phyloP scores from a whole-genome alignment of 2,113 vertebrate genomes.

The Scomber japonicus region DNA sequence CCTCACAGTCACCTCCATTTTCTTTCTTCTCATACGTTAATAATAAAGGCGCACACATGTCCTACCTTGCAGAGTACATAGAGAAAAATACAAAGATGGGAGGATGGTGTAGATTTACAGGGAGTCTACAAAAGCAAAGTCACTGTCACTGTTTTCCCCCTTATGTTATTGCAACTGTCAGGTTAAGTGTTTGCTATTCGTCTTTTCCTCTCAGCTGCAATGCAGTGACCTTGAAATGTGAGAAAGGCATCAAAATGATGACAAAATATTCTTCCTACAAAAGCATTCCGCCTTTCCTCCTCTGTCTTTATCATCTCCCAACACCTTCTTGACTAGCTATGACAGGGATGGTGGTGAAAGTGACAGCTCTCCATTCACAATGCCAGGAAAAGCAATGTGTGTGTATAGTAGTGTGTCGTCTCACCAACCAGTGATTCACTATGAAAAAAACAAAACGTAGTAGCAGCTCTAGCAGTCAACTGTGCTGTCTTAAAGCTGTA shows the following conservation, averaged over 20 bases:
- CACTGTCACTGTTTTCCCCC: slow-evolving; percentile 7
- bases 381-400: slow-evolving; percentile 16
- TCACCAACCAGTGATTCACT: slow-evolving; percentile 23
- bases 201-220: slow-evolving; percentile 9
- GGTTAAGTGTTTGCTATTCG: slow-evolving; percentile 29
- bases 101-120: slow-evolving; percentile 30
- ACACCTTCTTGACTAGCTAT: slow-evolving; percentile 20
- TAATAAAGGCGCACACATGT: slow-evolving; percentile 46
- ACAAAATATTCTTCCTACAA: slow-evolving; percentile 37
- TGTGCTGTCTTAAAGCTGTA: slow-evolving; percentile 29
- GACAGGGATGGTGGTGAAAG: slow-evolving; percentile 29
- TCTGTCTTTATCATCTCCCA: slow-evolving; percentile 34
- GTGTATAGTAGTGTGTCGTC: slow-evolving; percentile 25
- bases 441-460: slow-evolving; percentile 22
- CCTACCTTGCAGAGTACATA: slow-evolving; percentile 30
- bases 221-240: slow-evolving; percentile 55
- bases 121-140: slow-evolving; percentile 12
- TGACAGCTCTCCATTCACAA: slow-evolving; percentile 40
- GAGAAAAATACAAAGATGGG: slow-evolving; percentile 25
- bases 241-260: slow-evolving; percentile 36
- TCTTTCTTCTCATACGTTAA: slow-evolving; percentile 27
- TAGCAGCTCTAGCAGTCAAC: slow-evolving; percentile 34
- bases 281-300: slow-evolving; percentile 24
- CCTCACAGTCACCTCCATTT: slow-evolving; percentile 62
- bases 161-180: slow-evolving; percentile 7